Evolutionary conservation across 2,888 invertebrate genomes (phyloP).

Genomic region (Disparrhopalites patrizii): DNA sequence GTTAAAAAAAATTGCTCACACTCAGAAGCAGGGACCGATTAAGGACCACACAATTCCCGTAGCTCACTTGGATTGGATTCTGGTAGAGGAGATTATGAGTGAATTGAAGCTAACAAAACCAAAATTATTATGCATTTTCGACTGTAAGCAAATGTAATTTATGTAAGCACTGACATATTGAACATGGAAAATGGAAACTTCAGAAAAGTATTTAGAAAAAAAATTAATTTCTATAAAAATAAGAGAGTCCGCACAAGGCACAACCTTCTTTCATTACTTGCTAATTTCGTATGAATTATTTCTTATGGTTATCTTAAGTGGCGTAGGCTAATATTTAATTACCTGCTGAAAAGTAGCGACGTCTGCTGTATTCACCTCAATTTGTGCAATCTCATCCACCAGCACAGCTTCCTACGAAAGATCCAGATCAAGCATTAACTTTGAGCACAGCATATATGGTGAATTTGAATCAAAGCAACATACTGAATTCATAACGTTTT

Average conservation of each 20-base stretch:
- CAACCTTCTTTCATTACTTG: no score
- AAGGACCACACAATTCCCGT: background rate
- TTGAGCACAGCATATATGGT: no score
- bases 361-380: background rate
- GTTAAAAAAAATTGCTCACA: background rate
- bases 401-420: no score
- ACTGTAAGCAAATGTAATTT: no score
- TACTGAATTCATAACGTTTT: background rate
- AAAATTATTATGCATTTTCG: no score
- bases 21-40: background rate
- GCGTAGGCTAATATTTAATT: background rate
- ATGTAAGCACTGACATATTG: no score
- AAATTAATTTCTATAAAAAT: no score
- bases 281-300: background rate
- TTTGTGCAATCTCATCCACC: background rate
- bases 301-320: background rate
- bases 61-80: background rate
- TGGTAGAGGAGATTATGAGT: background rate
- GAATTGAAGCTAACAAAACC: background rate
- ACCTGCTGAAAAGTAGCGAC: background rate
- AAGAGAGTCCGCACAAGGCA: no score
- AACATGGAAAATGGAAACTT: no score
- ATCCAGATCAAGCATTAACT: no score
- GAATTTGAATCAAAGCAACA: no score
- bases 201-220: no score